Conservation (phyloP, 2,888 invertebrate species). For the Dione vanillae region DNA sequence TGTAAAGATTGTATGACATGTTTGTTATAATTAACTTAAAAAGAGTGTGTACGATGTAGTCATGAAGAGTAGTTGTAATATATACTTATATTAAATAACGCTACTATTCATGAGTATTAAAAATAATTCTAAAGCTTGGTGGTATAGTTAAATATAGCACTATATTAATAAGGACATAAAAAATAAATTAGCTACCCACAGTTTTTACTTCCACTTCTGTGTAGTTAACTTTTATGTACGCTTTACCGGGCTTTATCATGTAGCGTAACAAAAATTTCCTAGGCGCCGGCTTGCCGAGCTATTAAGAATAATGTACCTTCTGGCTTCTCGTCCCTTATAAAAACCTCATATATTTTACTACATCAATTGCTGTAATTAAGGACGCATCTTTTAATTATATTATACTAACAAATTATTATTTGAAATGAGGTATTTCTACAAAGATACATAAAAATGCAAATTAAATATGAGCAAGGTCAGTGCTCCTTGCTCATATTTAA, state of each 20-base stretch:
- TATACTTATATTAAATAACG: conserved; percentile 4
- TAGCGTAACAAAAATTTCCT: conserved; percentile 56
- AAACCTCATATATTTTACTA: conserved; percentile 29
- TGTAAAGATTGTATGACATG: too few species aligned
- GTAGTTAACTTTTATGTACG: conserved; percentile 57
- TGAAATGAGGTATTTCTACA: too few species aligned
- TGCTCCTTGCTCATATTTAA: too few species aligned
- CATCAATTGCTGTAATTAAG: conserved; percentile 28
- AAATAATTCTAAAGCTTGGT: background rate
- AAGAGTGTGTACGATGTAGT: too few species aligned
- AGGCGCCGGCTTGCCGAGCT: conserved; percentile 67
- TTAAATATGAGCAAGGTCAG: too few species aligned
- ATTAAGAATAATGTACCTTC: conserved; percentile 64
- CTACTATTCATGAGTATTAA: background rate
- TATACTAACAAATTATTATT: background rate
- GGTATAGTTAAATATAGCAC: conserved; percentile 20
- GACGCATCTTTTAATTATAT: background rate
- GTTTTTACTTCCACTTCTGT: conserved; percentile 41
- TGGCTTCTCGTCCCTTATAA: conserved; percentile 41
- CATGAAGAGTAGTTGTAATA: background rate
- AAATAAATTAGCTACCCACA: conserved; percentile 37
- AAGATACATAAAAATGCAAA: too few species aligned
- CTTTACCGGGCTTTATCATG: conserved; percentile 56
- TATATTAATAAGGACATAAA: conserved; percentile 35
- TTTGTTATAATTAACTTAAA: too few species aligned